These are phyloP conservation scores for Gnathonemus echidnorhynchus DNA, from an alignment of 2,113 vertebrate species.

Conservation along the genomic window DNA sequence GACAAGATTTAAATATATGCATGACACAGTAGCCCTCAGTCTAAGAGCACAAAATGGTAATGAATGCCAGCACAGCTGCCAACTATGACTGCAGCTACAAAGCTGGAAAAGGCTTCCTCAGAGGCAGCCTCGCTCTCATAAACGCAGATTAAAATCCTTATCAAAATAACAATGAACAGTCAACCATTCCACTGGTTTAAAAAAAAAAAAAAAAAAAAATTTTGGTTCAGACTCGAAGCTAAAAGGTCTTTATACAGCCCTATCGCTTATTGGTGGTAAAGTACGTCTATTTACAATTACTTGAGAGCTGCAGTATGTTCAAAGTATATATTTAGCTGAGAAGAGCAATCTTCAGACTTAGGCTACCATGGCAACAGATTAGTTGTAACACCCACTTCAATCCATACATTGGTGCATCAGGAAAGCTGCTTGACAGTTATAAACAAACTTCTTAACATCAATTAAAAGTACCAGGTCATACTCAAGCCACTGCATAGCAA, in stretches of 20 bases:
- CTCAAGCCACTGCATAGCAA: neutral
- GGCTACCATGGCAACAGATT: slow-evolving; percentile 21
- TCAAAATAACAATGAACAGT: neutral
- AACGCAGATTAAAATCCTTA: neutral
- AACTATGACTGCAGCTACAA: neutral
- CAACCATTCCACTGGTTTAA: neutral
- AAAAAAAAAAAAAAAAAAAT: neutral
- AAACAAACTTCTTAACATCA: neutral
- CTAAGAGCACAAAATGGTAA: neutral
- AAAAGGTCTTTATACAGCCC: neutral
- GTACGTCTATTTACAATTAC: neutral
- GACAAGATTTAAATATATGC: neutral
- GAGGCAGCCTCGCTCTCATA: neutral
- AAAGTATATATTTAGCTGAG: slow-evolving; percentile 12
- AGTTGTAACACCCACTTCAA: slow-evolving; percentile 14
- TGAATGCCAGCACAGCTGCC: neutral
- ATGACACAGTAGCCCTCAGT: neutral
- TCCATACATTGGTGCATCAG: neutral
- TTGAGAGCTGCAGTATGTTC: neutral
- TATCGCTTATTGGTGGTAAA: neutral
- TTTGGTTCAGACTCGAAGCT: neutral
- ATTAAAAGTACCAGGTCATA: neutral
- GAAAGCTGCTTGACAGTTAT: neutral
- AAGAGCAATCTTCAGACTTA: neutral
- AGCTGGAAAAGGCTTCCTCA: neutral